Evolutionary conservation across 2,797 vertebrate species (phyloP).

Genomic region (Peromyscus nudipes): DNA sequence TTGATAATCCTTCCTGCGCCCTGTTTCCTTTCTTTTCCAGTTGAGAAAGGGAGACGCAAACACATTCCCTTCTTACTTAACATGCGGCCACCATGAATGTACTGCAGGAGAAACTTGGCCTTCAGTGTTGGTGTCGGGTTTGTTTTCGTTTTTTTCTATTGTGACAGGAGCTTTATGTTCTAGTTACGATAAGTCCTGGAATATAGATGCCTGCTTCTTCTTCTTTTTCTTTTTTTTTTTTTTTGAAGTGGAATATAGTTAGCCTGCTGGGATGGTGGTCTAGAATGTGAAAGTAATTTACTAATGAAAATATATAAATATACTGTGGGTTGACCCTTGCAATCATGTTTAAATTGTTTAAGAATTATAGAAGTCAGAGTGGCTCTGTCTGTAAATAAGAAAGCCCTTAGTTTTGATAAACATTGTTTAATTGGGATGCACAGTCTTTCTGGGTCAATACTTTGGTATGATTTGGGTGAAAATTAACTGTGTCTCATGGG

Average conservation of each 20-base stretch:
- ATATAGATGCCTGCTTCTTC: conserved; percentile 75
- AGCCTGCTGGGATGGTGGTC: conserved; percentile 71
- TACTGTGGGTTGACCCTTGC: conserved; percentile 67
- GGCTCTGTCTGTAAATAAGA: conserved; percentile 81
- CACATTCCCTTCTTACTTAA: conserved; percentile 58
- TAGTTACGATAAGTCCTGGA: conserved; percentile 82
- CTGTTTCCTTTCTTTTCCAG: conserved; percentile 82
- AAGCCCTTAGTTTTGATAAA: conserved; percentile 85
- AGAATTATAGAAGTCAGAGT: conserved; percentile 79
- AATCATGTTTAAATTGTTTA: conserved; percentile 74
- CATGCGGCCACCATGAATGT: conserved; percentile 82
- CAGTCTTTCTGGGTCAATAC: conserved; percentile 72
- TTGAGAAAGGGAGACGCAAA: conserved; percentile 82
- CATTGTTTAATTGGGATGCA: conserved; percentile 78
- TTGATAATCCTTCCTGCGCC: conserved; percentile 84
- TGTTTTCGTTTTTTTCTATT: conserved; percentile 72
- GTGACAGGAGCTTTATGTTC: conserved; percentile 85
- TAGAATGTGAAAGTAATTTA: conserved; percentile 74
- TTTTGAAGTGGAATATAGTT: conserved; percentile 58
- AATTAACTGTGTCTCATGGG: conserved; percentile 65
- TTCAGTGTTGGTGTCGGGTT: conserved; percentile 76
- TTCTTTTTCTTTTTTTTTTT: conserved; percentile 47
- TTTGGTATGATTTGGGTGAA: conserved; percentile 68
- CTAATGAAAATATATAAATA: conserved; percentile 78
- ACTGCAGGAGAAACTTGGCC: conserved; percentile 76